A percentile compares a stretch with the other conserved stretches of the same genome.
Conservation (phyloP, 2,797 vertebrate species). For the Rhabdophis nuchalis region DNA sequence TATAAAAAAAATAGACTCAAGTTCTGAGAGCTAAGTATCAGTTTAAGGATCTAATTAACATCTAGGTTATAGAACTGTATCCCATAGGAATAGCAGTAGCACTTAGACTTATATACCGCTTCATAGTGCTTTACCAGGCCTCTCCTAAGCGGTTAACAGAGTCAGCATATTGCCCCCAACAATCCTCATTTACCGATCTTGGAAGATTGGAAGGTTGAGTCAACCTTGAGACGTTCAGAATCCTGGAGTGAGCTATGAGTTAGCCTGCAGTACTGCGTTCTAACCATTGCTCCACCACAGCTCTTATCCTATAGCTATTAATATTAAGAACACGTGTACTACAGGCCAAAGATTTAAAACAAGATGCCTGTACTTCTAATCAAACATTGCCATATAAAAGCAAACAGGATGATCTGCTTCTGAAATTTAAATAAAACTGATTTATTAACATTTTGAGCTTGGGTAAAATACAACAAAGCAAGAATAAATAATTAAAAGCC, state of each 20-base stretch:
- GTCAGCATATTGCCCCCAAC: no score
- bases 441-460: background rate
- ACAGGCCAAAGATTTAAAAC: background rate
- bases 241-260: no score
- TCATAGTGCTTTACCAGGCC: no score
- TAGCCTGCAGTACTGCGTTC: no score
- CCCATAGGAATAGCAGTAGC: background rate
- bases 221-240: no score
- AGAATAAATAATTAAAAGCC: background rate
- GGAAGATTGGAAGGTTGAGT: no score
- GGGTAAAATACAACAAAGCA: background rate
- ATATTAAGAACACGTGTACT: background rate
- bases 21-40: background rate
- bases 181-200: no score
- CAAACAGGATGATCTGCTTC: background rate
- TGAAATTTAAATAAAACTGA: background rate
- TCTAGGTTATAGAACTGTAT: background rate
- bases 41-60: background rate
- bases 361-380: no score
- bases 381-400: background rate
- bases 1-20: background rate
- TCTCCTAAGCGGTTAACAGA: no score
- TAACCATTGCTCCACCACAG: no score
- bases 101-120: no score
- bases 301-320: background rate